A percentile compares a stretch with the other conserved stretches of the same genome.
Conservation (phyloP, 2,797 vertebrate species). For the Pseudochirops corinnae region DNA sequence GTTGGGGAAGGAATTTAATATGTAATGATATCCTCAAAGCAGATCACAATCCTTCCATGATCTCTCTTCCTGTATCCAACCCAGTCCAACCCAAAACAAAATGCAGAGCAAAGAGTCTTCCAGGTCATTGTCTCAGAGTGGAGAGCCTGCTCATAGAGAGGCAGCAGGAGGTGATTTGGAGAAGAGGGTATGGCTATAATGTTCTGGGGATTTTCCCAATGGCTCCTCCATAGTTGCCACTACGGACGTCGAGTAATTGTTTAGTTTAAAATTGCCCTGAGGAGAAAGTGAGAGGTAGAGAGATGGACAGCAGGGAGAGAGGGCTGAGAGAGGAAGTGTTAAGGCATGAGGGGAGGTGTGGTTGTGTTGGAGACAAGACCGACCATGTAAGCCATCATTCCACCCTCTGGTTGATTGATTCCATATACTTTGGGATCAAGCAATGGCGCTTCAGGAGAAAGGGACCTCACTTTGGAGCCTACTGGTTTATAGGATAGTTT, state of each 20-base stretch:
- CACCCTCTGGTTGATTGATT: background rate
- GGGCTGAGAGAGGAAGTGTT: background rate
- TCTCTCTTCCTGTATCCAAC: background rate
- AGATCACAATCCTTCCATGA: background rate
- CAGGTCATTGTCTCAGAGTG: background rate
- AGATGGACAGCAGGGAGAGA: background rate
- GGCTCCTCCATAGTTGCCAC: background rate
- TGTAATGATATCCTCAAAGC: background rate
- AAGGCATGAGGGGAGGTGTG: background rate
- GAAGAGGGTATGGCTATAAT: background rate
- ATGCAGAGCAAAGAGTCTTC: background rate
- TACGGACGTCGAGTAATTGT: background rate
- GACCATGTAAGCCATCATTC: background rate
- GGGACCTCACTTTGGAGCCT: background rate
- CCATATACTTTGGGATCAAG: background rate
- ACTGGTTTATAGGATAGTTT: background rate
- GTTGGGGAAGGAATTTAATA: background rate
- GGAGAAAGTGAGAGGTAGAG: background rate
- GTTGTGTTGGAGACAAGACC: background rate
- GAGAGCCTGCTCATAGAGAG: background rate
- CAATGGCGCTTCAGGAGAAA: background rate
- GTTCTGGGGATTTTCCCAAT: background rate
- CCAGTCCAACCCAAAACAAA: background rate
- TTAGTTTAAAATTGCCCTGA: background rate
- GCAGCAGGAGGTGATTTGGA: background rate